A percentile compares a stretch with the other conserved stretches of the same genome.
phyloP scores from a whole-genome alignment of 2,113 vertebrate species.

The Mohoua ochrocephala region DNA sequence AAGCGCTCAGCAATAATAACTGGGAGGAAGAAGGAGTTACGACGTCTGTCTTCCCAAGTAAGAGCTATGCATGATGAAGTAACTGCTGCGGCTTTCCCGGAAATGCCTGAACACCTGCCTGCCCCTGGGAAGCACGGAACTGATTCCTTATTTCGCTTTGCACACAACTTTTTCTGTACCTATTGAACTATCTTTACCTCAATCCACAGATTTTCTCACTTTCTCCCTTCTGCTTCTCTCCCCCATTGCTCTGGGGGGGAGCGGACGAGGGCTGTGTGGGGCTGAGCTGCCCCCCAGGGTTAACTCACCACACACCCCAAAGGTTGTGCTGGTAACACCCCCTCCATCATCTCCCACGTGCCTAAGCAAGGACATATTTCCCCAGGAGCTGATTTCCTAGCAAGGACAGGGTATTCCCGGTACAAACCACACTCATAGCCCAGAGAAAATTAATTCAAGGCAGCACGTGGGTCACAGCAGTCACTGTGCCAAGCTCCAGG shows the following conservation, averaged over 20 bases:
- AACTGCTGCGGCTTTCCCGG: neutral
- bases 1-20: neutral
- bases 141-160: neutral
- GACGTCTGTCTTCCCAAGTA: neutral
- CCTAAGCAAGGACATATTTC: neutral
- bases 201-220: neutral
- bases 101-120: neutral
- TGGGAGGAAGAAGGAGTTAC: neutral
- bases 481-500: neutral
- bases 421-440: neutral
- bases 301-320: neutral
- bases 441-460: slow-evolving; percentile 14
- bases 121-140: neutral
- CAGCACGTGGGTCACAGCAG: neutral
- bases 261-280: fast-evolving
- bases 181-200: neutral
- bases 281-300: neutral
- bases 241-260: neutral
- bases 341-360: neutral
- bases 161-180: neutral
- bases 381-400: neutral
- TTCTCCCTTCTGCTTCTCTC: neutral
- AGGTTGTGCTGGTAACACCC: neutral
- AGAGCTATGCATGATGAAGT: neutral
- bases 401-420: neutral